Percentiles rank a stretch among this genome's conserved stretches.
These are phyloP conservation scores for Grantiella picta DNA, from an alignment of 2,113 vertebrate genomes.

Conservation along the genomic window DNA sequence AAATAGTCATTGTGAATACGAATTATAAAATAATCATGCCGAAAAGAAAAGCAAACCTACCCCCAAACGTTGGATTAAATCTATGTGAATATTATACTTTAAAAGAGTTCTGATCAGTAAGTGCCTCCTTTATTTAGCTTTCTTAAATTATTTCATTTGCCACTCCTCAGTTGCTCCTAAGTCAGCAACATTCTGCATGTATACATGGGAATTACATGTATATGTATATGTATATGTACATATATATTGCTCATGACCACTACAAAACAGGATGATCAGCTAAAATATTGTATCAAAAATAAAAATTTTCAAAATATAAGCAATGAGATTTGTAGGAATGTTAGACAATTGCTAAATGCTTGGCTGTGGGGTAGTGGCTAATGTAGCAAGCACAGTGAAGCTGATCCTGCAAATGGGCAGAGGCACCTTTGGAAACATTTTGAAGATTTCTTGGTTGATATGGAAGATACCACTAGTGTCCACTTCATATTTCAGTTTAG, in stretches of 20 bases:
- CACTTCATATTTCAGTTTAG: conserved; percentile 94
- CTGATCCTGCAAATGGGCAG: not conserved
- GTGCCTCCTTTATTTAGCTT: not conserved
- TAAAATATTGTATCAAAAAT: not conserved
- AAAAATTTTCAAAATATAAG: not conserved
- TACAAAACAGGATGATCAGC: not conserved
- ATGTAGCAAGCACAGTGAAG: not conserved
- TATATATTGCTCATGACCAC: not conserved
- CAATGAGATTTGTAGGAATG: not conserved
- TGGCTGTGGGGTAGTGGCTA: not conserved
- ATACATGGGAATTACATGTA: not conserved
- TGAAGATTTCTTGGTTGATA: conserved; percentile 90
- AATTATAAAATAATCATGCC: not conserved
- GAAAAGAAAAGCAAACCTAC: not conserved
- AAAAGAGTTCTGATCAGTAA: not conserved
- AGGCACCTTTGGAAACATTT: conserved; percentile 93
- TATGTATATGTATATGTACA: too few species aligned
- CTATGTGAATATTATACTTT: not conserved
- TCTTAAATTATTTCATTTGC: not conserved
- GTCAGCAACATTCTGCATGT: not conserved
- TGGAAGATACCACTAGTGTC: conserved; percentile 91
- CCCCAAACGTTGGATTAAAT: not conserved
- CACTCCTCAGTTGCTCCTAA: not conserved
- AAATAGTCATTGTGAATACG: not conserved
- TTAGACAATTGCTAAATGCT: not conserved